A percentile compares a stretch with the other conserved stretches of the same genome.
These are phyloP conservation scores for Sphenodon punctatus DNA, from an alignment of 2,797 vertebrate genomes.

Conservation along the genomic window DNA sequence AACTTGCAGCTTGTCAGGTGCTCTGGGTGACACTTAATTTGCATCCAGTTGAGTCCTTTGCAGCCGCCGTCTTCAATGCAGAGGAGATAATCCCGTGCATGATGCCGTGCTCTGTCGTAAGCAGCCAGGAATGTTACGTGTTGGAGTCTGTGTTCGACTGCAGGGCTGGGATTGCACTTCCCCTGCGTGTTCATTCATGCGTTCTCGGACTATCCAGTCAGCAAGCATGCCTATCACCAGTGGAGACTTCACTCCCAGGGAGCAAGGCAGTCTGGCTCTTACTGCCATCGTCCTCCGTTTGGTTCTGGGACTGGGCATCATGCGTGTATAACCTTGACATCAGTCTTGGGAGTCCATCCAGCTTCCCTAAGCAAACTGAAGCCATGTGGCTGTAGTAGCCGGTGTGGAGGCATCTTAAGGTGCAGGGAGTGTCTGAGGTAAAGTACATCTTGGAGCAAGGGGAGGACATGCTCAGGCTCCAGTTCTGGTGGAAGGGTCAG, in stretches of 20 bases:
- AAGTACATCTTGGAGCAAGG: no score
- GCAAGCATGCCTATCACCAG: no score
- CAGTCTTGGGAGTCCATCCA: neutral
- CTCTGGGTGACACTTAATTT: neutral
- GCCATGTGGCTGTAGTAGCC: neutral
- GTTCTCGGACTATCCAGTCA: no score
- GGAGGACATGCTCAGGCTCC: neutral
- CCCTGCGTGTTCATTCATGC: neutral
- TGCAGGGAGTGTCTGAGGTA: no score
- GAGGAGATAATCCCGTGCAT: neutral
- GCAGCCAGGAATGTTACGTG: neutral
- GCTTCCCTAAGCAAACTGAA: neutral
- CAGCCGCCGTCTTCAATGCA: no score
- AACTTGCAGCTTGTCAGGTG: neutral
- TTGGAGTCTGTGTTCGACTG: neutral
- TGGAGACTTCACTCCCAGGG: neutral
- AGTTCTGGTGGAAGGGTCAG: slow-evolving; percentile 1
- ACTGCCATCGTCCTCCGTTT: no score
- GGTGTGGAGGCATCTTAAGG: no score
- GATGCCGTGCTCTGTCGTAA: no score
- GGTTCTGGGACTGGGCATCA: no score
- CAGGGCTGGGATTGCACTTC: neutral
- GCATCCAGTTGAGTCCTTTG: neutral
- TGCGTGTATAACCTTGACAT: no score
- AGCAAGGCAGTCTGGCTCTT: neutral